Evolutionary conservation across 2,113 vertebrate genomes (phyloP).

Genomic region (Grallaria varia): DNA sequence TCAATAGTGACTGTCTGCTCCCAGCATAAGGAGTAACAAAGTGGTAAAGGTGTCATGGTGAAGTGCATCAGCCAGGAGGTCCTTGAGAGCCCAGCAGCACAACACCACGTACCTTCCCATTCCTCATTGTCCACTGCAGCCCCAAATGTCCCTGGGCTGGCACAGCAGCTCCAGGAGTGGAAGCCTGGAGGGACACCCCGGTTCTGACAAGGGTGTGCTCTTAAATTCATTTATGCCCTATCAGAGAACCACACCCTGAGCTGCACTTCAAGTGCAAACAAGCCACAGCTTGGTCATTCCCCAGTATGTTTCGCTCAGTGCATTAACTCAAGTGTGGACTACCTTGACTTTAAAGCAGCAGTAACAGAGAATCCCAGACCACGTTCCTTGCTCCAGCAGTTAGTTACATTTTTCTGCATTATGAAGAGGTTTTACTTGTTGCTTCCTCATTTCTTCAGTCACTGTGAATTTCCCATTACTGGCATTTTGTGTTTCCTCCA

Average conservation of each 20-base stretch:
- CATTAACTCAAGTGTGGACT: background rate
- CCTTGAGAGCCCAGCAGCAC: background rate
- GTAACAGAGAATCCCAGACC: background rate
- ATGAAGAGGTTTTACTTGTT: background rate
- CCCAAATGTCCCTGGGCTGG: background rate
- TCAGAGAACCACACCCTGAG: background rate
- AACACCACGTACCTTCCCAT: fast-evolving
- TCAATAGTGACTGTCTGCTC: background rate
- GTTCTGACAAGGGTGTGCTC: background rate
- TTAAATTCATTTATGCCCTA: background rate
- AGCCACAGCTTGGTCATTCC: background rate
- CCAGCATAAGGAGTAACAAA: background rate
- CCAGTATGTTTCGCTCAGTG: fast-evolving
- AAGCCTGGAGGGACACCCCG: background rate
- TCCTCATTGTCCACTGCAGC: background rate
- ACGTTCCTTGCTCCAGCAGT: background rate
- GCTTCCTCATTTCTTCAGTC: background rate
- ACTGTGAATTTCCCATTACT: background rate
- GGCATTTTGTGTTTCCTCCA: background rate
- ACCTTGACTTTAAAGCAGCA: background rate
- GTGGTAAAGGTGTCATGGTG: background rate
- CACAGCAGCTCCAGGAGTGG: background rate
- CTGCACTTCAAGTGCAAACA: background rate
- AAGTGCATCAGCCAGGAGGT: background rate
- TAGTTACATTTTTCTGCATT: background rate